Evolutionary conservation across 2,797 vertebrate genomes (phyloP).

Genomic region (Amblyraja radiata): DNA sequence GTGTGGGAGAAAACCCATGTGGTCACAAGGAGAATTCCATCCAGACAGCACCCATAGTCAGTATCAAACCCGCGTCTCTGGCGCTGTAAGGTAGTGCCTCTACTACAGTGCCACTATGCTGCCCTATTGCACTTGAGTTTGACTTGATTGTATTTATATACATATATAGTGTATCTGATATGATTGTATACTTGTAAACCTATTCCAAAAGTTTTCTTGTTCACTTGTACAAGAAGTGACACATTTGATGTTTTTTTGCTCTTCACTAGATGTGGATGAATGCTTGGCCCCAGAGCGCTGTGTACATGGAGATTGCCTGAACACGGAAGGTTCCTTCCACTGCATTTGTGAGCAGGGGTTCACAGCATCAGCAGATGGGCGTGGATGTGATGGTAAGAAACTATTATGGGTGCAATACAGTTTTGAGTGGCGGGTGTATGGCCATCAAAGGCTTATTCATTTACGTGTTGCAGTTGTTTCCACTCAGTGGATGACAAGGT

Average conservation of each 20-base stretch:
- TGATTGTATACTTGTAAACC: not conserved
- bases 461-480: constrained; percentile 78
- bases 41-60: no score
- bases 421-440: constrained; percentile 55
- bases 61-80: no score
- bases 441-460: constrained; percentile 83
- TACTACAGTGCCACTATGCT: no score
- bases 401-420: not conserved
- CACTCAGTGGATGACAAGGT: constrained; percentile 69
- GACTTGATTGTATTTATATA: no score
- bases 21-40: no score
- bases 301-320: constrained; percentile 74
- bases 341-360: constrained; percentile 82
- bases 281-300: constrained; percentile 73
- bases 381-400: constrained; percentile 74
- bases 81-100: no score
- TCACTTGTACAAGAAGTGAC: not conserved
- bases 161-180: no score
- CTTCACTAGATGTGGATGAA: constrained; percentile 77
- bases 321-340: constrained; percentile 76
- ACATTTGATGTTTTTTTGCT: constrained; percentile 25
- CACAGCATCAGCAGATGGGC: constrained; percentile 58
- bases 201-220: not conserved
- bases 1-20: no score
- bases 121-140: no score